A percentile compares a stretch with the other conserved stretches of the same genome.
phyloP scores from a whole-genome alignment of 2,113 vertebrate species.

The Hydropotes inermis region DNA sequence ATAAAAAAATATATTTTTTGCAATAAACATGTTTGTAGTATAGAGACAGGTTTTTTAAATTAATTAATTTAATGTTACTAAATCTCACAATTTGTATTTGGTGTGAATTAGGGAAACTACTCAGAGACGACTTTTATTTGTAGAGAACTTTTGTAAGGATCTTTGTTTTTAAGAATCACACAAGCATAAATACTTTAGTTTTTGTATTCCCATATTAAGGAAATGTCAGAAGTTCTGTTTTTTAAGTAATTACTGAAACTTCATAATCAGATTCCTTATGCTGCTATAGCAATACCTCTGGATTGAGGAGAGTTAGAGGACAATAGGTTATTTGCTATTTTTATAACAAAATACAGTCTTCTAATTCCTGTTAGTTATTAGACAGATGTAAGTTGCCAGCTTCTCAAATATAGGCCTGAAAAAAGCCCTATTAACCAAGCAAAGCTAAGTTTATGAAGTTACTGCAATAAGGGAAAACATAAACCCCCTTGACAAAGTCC shows the following conservation, averaged over 20 bases:
- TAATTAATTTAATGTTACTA: constrained; percentile 47
- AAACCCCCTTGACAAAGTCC: neutral
- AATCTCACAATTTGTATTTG: constrained; percentile 31
- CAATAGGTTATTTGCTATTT: neutral
- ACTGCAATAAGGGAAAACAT: neutral
- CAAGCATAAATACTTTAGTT: neutral
- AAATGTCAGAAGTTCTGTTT: neutral
- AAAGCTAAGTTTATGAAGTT: neutral
- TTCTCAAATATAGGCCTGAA: neutral
- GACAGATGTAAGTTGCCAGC: neutral
- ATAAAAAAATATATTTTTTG: constrained; percentile 14
- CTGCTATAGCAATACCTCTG: neutral
- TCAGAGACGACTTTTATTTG: neutral
- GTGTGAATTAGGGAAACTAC: neutral
- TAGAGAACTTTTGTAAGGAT: constrained; percentile 22
- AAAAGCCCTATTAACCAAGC: neutral
- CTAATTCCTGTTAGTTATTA: neutral
- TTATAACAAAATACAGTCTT: neutral
- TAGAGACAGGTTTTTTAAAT: neutral
- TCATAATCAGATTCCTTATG: neutral
- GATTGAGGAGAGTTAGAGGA: neutral
- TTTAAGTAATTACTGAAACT: neutral
- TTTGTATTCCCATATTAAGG: neutral
- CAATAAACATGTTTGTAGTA: neutral
- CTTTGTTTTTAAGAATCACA: neutral